Evolutionary conservation across 2,113 vertebrate genomes (phyloP).

Genomic region (Micronycteris hirsuta): DNA sequence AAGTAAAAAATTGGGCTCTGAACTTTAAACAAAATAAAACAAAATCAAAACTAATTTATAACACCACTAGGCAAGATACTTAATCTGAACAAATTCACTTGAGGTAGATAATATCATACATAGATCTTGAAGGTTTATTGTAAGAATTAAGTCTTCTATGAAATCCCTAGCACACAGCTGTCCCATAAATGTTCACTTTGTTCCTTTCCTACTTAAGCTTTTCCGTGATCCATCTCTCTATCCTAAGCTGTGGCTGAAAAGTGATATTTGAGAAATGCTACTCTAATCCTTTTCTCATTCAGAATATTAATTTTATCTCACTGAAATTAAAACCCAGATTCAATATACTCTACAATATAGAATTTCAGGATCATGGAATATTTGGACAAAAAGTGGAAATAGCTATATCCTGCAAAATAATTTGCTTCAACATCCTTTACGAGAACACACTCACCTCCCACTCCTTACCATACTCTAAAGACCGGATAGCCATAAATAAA

Average conservation of each 20-base stretch:
- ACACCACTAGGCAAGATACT: not conserved
- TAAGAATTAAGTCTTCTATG: not conserved
- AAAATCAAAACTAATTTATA: not conserved
- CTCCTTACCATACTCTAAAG: not conserved
- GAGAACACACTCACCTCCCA: not conserved
- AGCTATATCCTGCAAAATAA: not conserved
- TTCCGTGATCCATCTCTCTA: not conserved
- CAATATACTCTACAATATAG: not conserved
- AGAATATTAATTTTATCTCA: constrained; percentile 26
- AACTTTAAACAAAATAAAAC: constrained; percentile 30
- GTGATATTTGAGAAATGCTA: constrained; percentile 23
- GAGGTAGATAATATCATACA: not conserved
- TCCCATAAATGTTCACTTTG: not conserved
- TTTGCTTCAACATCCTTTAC: not conserved
- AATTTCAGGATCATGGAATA: not conserved
- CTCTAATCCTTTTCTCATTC: constrained; percentile 7
- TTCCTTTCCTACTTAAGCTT: constrained; percentile 8
- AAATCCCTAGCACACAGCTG: not conserved
- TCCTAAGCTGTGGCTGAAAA: constrained; percentile 37
- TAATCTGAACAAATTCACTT: constrained; percentile 13
- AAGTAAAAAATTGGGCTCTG: not conserved
- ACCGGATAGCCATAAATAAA: not conserved
- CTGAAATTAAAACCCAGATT: constrained; percentile 44
- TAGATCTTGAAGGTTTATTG: not conserved
- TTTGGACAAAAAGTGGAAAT: constrained; percentile 14